Evolutionary conservation across 2,888 invertebrate genomes (phyloP).

Genomic region (Epistrophe grossulariae): DNA sequence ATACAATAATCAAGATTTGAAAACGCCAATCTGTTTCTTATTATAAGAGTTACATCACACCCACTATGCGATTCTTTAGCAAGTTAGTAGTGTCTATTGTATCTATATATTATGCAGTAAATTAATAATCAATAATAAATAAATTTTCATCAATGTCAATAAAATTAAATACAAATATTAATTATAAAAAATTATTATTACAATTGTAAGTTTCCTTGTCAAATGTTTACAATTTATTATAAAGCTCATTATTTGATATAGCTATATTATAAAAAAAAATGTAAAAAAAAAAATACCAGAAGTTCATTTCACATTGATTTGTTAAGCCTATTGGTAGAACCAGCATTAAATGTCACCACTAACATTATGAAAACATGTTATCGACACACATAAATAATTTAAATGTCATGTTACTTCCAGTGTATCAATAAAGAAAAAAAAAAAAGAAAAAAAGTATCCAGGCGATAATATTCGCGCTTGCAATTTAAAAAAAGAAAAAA

Average conservation of each 20-base stretch:
- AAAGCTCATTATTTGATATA: constrained; percentile 18
- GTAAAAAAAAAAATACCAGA: background rate
- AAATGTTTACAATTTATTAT: constrained; percentile 41
- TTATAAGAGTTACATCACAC: background rate
- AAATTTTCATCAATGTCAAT: constrained; percentile 15
- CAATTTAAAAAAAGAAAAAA: constrained; percentile 27
- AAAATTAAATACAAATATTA: constrained; percentile 12
- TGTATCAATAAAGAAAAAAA: constrained; percentile 28
- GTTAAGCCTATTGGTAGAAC: constrained; percentile 51
- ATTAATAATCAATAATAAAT: background rate
- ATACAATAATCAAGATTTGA: too few relatives aligned
- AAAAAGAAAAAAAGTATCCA: constrained; percentile 22
- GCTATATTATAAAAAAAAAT: background rate
- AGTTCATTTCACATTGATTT: constrained; percentile 55
- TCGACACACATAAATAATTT: constrained; percentile 68
- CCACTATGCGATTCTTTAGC: background rate
- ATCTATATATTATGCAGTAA: background rate
- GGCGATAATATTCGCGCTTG: constrained; percentile 73
- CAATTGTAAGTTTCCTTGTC: constrained; percentile 38
- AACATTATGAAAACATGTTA: constrained; percentile 65
- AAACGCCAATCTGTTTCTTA: too few relatives aligned
- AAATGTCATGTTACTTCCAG: constrained; percentile 66
- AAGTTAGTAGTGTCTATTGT: background rate
- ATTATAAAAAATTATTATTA: constrained; percentile 22
- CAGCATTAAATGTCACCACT: constrained; percentile 62